Evolutionary conservation across 2,888 invertebrate genomes (phyloP), one percentile per base, ranked within the genome.

Genomic region (Scaptomyza parva): DNA sequence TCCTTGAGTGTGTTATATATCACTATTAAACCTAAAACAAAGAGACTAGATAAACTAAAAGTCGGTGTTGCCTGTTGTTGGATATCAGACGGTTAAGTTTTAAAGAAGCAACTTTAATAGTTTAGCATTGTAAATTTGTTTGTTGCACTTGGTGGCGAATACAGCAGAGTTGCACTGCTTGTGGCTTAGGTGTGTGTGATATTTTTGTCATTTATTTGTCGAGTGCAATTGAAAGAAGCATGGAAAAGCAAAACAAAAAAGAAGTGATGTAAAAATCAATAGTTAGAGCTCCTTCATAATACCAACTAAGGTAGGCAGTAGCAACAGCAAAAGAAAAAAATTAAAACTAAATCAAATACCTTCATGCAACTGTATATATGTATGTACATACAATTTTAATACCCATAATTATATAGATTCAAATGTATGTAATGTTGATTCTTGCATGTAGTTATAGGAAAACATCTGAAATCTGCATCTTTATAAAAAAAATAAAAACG

Each of bases 221-320:
- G 33, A 39, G 73, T 72, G 57, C 43, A 24, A 35, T 72, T 26
- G 20, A 11, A 17, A 51, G 37, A 22, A 58, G 35, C 59, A 67
- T 55, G 39, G 17, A 8, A 52, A 55, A 55, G 41, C 39, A 40
- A 60, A 67, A 37, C 51, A 59, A 47, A 62, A 66, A 72, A 11
- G 35, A 59, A 54, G 64, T 70, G 75, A 64, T 58, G 74, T 64
- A 85, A 79, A 79, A 79, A 79, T 78, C 85, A 85, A 84, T 85
- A 79, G 72, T 64, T 80, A 81, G 63, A 68, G 65, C 68, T 55
- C 35, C 50, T 62, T 75, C 66, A 44, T 53, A 55, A 37, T 57
- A 61, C 50, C 45, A 61, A 57, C 47, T 62, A 73, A 83, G 77
- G 77, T 65, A 76, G 76, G 79, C 78, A 75, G 44, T 61, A 52